Percentiles rank a stretch among this genome's conserved stretches.
These are phyloP conservation scores for Macrophya annulata DNA, from an alignment of 2,888 invertebrate genomes.

Conservation along the genomic window DNA sequence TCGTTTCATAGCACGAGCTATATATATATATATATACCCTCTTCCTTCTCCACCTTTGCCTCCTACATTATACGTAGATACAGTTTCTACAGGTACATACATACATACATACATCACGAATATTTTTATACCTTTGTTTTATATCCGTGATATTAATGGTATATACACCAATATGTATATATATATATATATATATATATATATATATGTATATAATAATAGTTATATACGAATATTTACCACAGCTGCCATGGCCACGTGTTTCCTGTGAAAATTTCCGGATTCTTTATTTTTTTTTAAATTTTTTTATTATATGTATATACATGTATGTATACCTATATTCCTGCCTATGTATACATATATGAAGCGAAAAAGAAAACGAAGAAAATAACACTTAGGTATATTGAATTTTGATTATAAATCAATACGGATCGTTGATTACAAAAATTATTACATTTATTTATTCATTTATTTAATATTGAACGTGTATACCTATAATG, in stretches of 20 bases:
- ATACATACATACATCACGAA: too few relatives aligned
- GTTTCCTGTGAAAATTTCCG: background rate
- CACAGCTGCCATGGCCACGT: background rate
- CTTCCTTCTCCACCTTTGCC: background rate
- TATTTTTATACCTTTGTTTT: constrained; percentile 2
- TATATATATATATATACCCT: too few relatives aligned
- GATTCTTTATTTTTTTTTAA: background rate
- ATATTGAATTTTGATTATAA: too few relatives aligned
- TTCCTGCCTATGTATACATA: too few relatives aligned
- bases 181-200: background rate
- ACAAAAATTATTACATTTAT: too few relatives aligned
- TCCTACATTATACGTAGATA: background rate
- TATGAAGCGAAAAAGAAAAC: too few relatives aligned
- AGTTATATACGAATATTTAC: background rate
- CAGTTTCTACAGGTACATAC: background rate
- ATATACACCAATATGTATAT: background rate
- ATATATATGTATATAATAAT: background rate
- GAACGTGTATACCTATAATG: too few relatives aligned
- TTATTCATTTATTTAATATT: background rate
- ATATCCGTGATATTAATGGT: background rate
- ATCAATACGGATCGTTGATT: too few relatives aligned
- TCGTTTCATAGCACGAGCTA: background rate
- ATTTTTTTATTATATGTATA: background rate
- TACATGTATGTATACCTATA: too few relatives aligned
- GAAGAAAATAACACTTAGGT: too few relatives aligned